Evolutionary conservation across 2,888 invertebrate species (phyloP).

Genomic region (Xanthia icteritia): DNA sequence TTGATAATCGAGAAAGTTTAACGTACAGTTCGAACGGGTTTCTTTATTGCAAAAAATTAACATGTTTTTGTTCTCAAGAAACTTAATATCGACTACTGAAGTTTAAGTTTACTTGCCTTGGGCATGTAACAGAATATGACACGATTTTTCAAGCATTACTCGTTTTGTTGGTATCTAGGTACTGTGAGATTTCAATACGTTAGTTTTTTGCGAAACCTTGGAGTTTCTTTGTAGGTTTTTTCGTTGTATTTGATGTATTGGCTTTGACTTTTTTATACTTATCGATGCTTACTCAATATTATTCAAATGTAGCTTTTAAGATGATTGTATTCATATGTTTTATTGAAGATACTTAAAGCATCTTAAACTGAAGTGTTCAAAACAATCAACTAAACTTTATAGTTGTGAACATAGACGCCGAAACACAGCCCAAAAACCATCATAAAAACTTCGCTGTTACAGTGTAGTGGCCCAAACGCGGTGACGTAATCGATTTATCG

Average conservation of each 20-base stretch:
- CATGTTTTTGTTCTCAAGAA: conserved; percentile 69
- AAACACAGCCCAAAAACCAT: conserved; percentile 25
- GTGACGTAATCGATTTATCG: conserved; percentile 79
- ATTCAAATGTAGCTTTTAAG: conserved; percentile 18
- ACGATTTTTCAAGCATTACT: conserved; percentile 67
- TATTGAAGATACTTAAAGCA: conserved; percentile 4
- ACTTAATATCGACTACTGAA: conserved; percentile 70
- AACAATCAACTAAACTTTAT: conserved; percentile 27
- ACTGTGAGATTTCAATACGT: conserved; percentile 45
- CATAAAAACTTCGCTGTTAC: conserved; percentile 54
- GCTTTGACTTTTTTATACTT: conserved; percentile 21
- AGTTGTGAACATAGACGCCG: conserved; percentile 28
- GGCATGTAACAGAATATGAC: conserved; percentile 72
- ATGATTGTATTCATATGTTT: conserved; percentile 2
- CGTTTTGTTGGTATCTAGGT: conserved; percentile 50
- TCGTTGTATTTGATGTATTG: conserved; percentile 19
- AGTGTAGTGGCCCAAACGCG: conserved; percentile 53
- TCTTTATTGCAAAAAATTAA: conserved; percentile 55
- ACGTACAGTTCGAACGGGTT: conserved; percentile 62
- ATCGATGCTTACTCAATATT: conserved; percentile 34
- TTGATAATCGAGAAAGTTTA: conserved; percentile 63
- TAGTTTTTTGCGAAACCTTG: conserved; percentile 51
- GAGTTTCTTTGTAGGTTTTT: conserved; percentile 25
- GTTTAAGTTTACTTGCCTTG: conserved; percentile 67
- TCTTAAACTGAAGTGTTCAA: conserved; percentile 6